Percentiles rank a stretch among this genome's conserved stretches.
These are phyloP conservation scores for Sitodiplosis mosellana DNA, from an alignment of 1,140 invertebrate species.

Conservation along the genomic window DNA sequence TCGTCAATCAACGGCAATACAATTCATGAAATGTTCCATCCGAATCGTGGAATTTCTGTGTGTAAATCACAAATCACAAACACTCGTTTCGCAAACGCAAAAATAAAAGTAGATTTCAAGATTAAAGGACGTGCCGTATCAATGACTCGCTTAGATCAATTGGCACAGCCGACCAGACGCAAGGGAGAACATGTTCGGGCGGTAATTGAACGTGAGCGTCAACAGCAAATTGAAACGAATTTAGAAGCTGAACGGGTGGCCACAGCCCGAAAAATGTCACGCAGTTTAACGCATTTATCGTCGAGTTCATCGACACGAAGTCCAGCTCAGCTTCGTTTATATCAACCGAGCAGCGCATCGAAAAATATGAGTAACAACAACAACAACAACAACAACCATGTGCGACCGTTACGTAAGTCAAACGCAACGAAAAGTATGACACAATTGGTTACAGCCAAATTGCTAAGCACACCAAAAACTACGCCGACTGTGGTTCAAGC, in stretches of 20 bases:
- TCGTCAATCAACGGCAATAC: no score
- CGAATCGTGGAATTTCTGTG: no score
- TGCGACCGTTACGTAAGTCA: constrained; percentile 9
- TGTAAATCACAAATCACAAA: no score
- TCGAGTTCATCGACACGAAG: constrained; percentile 6
- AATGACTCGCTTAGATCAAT: constrained; percentile 75
- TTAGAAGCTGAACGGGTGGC: constrained; percentile 6
- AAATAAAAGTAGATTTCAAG: not conserved
- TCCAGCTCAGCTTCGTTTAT: constrained; percentile 6
- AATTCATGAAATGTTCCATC: no score
- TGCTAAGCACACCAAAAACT: constrained; percentile 8
- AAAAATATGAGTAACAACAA: no score
- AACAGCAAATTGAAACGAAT: constrained; percentile 15
- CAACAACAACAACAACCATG: not conserved
- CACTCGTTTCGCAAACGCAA: no score
- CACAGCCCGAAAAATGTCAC: constrained; percentile 31
- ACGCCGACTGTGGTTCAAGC: constrained; percentile 5
- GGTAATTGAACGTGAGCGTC: constrained; percentile 18
- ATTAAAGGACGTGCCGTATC: constrained; percentile 55
- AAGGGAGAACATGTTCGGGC: constrained; percentile 26
- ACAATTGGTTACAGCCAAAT: constrained; percentile 7
- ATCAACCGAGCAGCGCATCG: not conserved
- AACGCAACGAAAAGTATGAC: constrained; percentile 24
- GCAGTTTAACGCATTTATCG: constrained; percentile 48
- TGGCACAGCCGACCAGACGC: constrained; percentile 49